Percentiles rank a stretch among this genome's conserved stretches.
Conservation (phyloP, 53 echinoderm and acorn worm genomes). For the Holothuria scabra region DNA sequence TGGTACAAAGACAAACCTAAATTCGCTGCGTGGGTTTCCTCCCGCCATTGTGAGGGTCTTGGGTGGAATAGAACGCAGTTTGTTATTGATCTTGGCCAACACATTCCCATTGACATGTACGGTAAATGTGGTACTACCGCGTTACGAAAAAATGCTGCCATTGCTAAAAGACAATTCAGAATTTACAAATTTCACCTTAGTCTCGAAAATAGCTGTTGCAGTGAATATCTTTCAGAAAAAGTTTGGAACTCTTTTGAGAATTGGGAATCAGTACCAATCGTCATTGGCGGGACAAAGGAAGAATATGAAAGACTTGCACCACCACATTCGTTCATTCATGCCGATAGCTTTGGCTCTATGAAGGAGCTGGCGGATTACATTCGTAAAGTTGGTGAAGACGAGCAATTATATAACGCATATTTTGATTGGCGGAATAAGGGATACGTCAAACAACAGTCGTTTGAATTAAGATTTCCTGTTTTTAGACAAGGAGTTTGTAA, state of each 20-base stretch:
- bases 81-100: slow-evolving; percentile 16
- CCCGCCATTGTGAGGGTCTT: slow-evolving; percentile 20
- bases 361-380: slow-evolving; percentile 33
- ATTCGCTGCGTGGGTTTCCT: slow-evolving; percentile 20
- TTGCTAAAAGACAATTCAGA: background rate
- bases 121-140: slow-evolving; percentile 19
- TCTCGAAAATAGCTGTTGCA: slow-evolving; percentile 45
- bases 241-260: slow-evolving; percentile 12
- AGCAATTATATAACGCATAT: slow-evolving; percentile 29
- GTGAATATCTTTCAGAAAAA: slow-evolving; percentile 41
- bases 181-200: slow-evolving; percentile 36
- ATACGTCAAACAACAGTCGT: background rate
- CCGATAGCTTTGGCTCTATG: slow-evolving; percentile 34
- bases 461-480: background rate
- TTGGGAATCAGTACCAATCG: slow-evolving; percentile 19
- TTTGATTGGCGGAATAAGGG: slow-evolving; percentile 35
- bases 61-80: slow-evolving; percentile 31
- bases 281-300: slow-evolving; percentile 19
- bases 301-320: slow-evolving; percentile 19
- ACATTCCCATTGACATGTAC: slow-evolving; percentile 36
- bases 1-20: slow-evolving; percentile 31
- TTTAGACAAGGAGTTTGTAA: slow-evolving; percentile 33
- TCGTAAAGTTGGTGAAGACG: background rate
- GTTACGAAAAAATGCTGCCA: background rate
- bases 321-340: slow-evolving; percentile 35